Evolutionary conservation across 2,888 invertebrate genomes (phyloP).

Genomic region (Thymelicus sylvestris): DNA sequence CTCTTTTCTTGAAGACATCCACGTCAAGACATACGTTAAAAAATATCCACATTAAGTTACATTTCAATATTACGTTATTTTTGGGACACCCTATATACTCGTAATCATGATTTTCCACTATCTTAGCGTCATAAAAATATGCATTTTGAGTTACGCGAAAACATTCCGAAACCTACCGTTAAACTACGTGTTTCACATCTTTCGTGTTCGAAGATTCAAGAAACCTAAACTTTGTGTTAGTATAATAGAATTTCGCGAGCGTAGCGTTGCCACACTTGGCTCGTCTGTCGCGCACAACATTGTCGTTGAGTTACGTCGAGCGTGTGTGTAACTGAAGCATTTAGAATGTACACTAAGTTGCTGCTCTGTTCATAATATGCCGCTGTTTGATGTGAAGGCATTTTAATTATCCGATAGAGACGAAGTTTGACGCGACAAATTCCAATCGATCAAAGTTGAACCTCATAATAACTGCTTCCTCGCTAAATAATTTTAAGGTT

Average conservation of each 20-base stretch:
- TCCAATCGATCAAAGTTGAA: slow-evolving; percentile 26
- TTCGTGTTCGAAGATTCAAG: slow-evolving; percentile 19
- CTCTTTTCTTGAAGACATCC: too few relatives aligned
- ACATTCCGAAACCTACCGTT: slow-evolving; percentile 22
- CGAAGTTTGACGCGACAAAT: slow-evolving; percentile 27
- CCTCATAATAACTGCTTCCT: slow-evolving; percentile 8
- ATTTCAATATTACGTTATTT: too few relatives aligned
- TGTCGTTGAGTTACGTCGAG: slow-evolving; percentile 16
- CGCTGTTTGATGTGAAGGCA: slow-evolving; percentile 23
- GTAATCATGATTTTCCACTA: too few relatives aligned
- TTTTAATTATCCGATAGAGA: slow-evolving; percentile 23
- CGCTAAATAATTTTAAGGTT: slow-evolving; percentile 19
- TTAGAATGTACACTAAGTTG: slow-evolving; percentile 15
- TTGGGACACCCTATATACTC: too few relatives aligned
- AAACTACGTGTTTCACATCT: slow-evolving; percentile 18
- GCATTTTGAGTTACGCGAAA: background rate
- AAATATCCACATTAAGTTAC: too few relatives aligned
- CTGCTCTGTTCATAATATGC: slow-evolving; percentile 16
- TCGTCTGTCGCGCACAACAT: slow-evolving; percentile 12
- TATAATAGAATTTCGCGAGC: slow-evolving; percentile 30
- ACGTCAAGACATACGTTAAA: too few relatives aligned
- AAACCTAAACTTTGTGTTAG: slow-evolving; percentile 25
- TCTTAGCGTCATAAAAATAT: too few relatives aligned
- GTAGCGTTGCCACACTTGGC: background rate
- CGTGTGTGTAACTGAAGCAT: slow-evolving; percentile 14